A percentile compares a stretch with the other conserved stretches of the same genome.
Evolutionary conservation across 2,113 vertebrate species (phyloP).

Genomic region (Leucosticte australis): DNA sequence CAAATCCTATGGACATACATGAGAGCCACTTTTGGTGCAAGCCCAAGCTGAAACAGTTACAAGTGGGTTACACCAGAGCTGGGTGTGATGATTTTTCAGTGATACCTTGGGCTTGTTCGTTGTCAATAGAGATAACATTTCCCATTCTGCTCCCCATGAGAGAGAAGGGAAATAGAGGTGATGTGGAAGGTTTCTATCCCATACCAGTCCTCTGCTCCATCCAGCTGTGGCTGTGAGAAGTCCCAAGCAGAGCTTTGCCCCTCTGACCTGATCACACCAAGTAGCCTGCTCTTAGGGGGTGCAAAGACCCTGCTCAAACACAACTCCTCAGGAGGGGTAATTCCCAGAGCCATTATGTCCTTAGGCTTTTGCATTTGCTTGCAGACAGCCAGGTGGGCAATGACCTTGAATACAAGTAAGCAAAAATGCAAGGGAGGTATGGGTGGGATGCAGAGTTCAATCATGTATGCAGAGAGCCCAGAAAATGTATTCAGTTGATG

Average conservation of each 20-base stretch:
- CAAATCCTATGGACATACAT: accelerated
- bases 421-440: background rate
- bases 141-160: background rate
- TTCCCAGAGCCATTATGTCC: background rate
- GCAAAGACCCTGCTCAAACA: background rate
- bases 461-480: background rate
- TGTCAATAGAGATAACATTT: background rate
- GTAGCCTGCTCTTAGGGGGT: background rate
- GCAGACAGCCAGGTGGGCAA: background rate
- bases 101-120: background rate
- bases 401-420: background rate
- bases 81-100: background rate
- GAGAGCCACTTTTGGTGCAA: background rate
- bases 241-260: background rate
- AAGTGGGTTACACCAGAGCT: background rate
- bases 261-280: background rate
- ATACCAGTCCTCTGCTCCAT: background rate
- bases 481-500: background rate
- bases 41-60: background rate
- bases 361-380: background rate
- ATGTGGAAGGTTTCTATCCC: background rate
- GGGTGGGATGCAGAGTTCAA: background rate
- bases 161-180: background rate
- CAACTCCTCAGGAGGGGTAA: background rate
- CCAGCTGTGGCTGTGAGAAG: background rate